These are phyloP conservation scores for Helicoverpa assulta DNA, from an alignment of 2,888 invertebrate species.

Conservation along the genomic window DNA sequence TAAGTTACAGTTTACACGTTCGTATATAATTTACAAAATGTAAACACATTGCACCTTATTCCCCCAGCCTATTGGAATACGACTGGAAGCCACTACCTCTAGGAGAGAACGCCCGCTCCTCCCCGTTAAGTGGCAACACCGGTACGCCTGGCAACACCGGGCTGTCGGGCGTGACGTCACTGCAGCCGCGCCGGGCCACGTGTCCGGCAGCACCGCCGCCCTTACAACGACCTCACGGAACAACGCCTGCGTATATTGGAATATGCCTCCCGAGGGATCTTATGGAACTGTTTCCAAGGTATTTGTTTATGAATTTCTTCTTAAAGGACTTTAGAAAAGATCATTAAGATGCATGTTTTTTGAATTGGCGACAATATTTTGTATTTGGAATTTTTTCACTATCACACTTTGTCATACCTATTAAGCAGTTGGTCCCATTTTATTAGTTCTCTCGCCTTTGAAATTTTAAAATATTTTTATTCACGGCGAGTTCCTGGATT, in stretches of 20 bases:
- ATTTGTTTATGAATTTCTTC: not conserved
- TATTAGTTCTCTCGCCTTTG: no score
- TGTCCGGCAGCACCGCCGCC: slow-evolving; percentile 40
- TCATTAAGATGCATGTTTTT: not conserved
- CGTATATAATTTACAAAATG: no score
- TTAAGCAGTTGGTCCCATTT: no score
- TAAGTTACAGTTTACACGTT: no score
- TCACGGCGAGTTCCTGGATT: no score
- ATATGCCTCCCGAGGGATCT: slow-evolving; percentile 93
- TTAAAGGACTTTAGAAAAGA: not conserved
- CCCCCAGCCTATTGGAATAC: slow-evolving; percentile 81
- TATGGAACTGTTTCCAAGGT: slow-evolving; percentile 92
- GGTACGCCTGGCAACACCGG: not conserved
- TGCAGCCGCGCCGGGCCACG: slow-evolving; percentile 52
- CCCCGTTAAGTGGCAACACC: slow-evolving; percentile 29
- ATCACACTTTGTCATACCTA: no score
- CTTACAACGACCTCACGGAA: slow-evolving; percentile 47
- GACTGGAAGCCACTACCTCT: slow-evolving; percentile 86
- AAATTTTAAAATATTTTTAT: no score
- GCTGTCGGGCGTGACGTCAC: slow-evolving; percentile 4
- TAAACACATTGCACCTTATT: not conserved
- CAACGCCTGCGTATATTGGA: slow-evolving; percentile 91
- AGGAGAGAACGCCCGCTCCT: slow-evolving; percentile 58
- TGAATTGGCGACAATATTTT: no score
- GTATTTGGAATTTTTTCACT: no score